Evolutionary conservation across 2,888 invertebrate genomes (phyloP).

Genomic region (Campoplex capitator): DNA sequence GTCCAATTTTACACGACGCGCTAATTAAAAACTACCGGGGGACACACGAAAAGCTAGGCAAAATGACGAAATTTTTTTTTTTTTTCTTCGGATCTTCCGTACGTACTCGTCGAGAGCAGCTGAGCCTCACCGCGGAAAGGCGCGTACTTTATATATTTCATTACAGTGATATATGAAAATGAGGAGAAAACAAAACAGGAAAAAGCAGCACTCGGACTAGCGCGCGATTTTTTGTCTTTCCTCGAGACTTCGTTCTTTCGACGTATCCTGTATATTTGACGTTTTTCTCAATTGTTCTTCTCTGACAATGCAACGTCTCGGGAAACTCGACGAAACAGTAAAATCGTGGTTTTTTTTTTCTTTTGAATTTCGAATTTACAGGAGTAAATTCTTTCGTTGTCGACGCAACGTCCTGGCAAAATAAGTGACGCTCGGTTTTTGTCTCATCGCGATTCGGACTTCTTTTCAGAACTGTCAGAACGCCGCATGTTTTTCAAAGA

Average conservation of each 20-base stretch:
- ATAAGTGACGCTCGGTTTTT: neutral
- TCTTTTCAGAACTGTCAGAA: neutral
- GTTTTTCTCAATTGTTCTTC: neutral
- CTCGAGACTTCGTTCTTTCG: neutral
- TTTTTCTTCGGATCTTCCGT: constrained; percentile 35
- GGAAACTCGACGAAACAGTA: neutral
- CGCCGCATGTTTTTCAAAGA: neutral
- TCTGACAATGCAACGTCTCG: neutral
- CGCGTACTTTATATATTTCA: neutral
- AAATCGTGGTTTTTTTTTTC: neutral
- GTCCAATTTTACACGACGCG: constrained; percentile 42
- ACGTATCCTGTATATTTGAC: neutral
- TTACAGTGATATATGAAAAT: neutral
- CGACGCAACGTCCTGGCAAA: neutral
- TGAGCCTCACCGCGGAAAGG: neutral
- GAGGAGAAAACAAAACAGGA: neutral
- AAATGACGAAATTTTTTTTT: constrained; percentile 32
- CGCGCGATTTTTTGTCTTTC: neutral
- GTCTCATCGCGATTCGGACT: neutral
- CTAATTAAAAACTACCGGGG: constrained; percentile 57
- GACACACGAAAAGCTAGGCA: constrained; percentile 9
- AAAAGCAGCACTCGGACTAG: neutral
- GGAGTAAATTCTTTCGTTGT: neutral
- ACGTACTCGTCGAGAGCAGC: constrained; percentile 32
- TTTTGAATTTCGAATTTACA: neutral